phyloP scores from a whole-genome alignment of 2,797 vertebrate genomes.

The Rhinatrema bivittatum region DNA sequence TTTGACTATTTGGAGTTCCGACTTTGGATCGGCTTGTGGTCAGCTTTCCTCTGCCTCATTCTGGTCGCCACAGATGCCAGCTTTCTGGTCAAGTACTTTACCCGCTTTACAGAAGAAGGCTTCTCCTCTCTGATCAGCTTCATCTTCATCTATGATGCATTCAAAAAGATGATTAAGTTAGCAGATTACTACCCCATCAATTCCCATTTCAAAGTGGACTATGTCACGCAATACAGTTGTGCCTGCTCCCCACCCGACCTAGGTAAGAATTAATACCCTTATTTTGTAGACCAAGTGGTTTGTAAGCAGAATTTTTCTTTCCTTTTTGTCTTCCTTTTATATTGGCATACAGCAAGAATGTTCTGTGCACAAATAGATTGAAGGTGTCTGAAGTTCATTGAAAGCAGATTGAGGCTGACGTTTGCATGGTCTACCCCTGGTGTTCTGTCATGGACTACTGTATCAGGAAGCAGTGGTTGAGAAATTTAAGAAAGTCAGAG shows the following conservation, averaged over 20 bases:
- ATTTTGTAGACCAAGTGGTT: no score
- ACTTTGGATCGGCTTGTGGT: slow-evolving; percentile 96
- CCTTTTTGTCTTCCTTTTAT: no score
- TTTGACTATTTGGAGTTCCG: slow-evolving; percentile 97
- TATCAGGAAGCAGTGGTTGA: no score
- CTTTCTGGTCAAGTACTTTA: slow-evolving; percentile 95
- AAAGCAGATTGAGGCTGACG: no score
- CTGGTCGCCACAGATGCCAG: slow-evolving; percentile 93
- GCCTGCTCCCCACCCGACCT: slow-evolving; percentile 69
- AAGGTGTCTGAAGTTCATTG: no score
- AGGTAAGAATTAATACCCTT: slow-evolving; percentile 56
- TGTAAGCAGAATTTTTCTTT: no score
- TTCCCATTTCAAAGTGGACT: slow-evolving; percentile 65
- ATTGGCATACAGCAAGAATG: no score
- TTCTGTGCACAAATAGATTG: no score
- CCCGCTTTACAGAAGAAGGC: slow-evolving; percentile 95
- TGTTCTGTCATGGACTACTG: no score
- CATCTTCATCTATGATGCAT: slow-evolving; percentile 97
- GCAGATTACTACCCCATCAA: slow-evolving; percentile 89
- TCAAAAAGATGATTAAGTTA: slow-evolving; percentile 97
- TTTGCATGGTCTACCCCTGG: no score
- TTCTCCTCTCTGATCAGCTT: slow-evolving; percentile 98
- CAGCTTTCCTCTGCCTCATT: slow-evolving; percentile 82
- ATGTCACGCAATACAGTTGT: slow-evolving; percentile 79
- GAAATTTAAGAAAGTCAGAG: no score